phyloP scores from a whole-genome alignment of 2,888 invertebrate genomes.

The Orthosia gothica region DNA sequence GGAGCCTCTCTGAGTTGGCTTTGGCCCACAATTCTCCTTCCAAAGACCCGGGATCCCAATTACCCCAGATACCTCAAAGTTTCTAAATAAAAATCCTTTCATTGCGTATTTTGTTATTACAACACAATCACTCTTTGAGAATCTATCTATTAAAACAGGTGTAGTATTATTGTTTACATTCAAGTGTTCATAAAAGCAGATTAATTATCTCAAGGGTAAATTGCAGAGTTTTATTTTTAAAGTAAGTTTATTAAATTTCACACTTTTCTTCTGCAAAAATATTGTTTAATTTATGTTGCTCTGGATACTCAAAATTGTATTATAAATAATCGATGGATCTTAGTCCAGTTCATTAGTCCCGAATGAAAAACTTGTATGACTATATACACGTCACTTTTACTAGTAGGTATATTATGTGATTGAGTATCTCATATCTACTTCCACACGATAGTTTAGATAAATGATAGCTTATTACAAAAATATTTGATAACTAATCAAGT shows the following conservation, averaged over 20 bases:
- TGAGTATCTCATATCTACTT: slow-evolving; percentile 1
- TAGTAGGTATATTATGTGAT: background rate
- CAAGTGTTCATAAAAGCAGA: slow-evolving; percentile 19
- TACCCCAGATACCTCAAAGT: no score
- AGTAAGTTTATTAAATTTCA: slow-evolving; percentile 3
- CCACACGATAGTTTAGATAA: slow-evolving; percentile 6
- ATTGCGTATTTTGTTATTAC: background rate
- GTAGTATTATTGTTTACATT: slow-evolving; percentile 13
- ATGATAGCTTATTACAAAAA: slow-evolving; percentile 5
- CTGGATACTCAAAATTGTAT: no score
- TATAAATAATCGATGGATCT: no score
- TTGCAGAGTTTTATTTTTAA: slow-evolving; percentile 6
- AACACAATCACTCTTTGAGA: background rate
- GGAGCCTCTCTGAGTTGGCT: no score
- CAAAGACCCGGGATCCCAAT: no score
- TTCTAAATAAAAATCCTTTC: no score
- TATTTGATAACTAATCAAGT: background rate
- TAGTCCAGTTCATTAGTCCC: background rate
- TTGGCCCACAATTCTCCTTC: no score
- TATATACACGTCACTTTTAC: background rate
- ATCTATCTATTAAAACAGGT: slow-evolving; percentile 27
- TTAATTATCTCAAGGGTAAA: slow-evolving; percentile 21
- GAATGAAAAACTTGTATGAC: background rate
- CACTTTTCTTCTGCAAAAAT: background rate
- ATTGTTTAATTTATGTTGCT: no score